Evolutionary conservation across 2,888 invertebrate species (phyloP), one percentile per base, ranked within the genome.

Genomic region (Volucella inanis): DNA sequence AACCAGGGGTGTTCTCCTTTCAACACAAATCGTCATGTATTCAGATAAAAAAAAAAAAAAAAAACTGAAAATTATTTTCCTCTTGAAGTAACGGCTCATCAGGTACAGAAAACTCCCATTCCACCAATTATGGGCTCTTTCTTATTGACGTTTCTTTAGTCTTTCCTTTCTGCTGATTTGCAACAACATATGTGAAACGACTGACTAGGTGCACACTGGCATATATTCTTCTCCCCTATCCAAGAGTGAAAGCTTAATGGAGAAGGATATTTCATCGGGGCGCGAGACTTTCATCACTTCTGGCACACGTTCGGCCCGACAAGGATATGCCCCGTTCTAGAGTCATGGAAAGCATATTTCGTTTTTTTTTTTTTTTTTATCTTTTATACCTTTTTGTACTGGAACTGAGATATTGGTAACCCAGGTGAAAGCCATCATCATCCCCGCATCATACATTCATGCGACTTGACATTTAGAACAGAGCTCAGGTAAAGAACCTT

Each of bases 271-370:
- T 81, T 81, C 71, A 81, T 81, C 72, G 62, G 76, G 55, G 71
- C 67, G 67, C 55, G 81, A 72, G 65, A 72, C 81, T 85, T 81
- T 85, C 81, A 81, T 85, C 85, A 85, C 67, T 77, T 68, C 75
- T 81, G 77, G 77, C 81, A 62, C 76, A 85, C 85, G 72, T 85
- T 81, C 81, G 85, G 77, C 76, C 81, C 72, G 62, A 76, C 59
- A 76, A 71, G 80, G 64, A 85, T 85, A 76, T 22, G 22, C 22
- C 22, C 22, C 22, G 4, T 22, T 22, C 22, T 22, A 0, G 2
- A 22, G 22, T 3, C 22, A 22, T 74, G 78, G 62, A 59, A 74
- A 49, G 64, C 52, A 83, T 82, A 76, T 82, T 67, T 59, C 52
- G 39, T 65, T 67, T 54, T 14, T 71, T 14, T 61, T 43, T 64